Evolutionary conservation across 2,888 invertebrate genomes (phyloP).

Genomic region (Hypercompe scribonia): DNA sequence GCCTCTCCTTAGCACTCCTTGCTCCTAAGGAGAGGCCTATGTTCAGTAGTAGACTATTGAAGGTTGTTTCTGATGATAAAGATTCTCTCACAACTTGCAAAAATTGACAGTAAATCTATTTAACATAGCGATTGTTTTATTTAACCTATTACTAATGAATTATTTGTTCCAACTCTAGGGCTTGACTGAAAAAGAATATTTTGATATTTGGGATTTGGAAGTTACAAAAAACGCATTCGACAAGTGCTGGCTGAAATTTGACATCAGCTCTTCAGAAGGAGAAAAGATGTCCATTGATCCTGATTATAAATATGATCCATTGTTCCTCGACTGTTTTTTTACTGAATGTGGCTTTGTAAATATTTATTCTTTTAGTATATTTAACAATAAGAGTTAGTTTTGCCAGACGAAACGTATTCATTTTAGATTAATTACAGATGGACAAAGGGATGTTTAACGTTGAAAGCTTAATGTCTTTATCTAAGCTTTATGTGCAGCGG

Average conservation of each 20-base stretch:
- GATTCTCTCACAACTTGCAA: not conserved
- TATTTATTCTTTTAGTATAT: too few species aligned
- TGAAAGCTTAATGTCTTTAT: not conserved
- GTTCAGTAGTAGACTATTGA: too few species aligned
- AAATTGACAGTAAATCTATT: not conserved
- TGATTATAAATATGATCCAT: not conserved
- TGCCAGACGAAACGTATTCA: not conserved
- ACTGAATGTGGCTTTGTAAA: not conserved
- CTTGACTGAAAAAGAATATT: not conserved
- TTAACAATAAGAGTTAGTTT: too few species aligned
- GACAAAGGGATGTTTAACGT: not conserved
- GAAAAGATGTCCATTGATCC: not conserved
- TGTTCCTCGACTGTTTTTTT: not conserved
- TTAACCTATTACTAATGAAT: not conserved
- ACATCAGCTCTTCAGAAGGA: not conserved
- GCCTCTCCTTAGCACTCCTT: too few species aligned
- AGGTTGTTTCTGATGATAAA: too few species aligned
- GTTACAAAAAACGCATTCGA: not conserved
- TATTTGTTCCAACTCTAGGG: not conserved
- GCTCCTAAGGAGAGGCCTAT: too few species aligned
- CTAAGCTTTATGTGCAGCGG: not conserved
- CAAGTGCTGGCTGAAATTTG: not conserved
- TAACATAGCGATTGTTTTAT: not conserved
- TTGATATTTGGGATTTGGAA: not conserved
- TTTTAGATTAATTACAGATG: not conserved